phyloP scores from a whole-genome alignment of 2,113 vertebrate genomes.

The Tetraodon nigroviridis region DNA sequence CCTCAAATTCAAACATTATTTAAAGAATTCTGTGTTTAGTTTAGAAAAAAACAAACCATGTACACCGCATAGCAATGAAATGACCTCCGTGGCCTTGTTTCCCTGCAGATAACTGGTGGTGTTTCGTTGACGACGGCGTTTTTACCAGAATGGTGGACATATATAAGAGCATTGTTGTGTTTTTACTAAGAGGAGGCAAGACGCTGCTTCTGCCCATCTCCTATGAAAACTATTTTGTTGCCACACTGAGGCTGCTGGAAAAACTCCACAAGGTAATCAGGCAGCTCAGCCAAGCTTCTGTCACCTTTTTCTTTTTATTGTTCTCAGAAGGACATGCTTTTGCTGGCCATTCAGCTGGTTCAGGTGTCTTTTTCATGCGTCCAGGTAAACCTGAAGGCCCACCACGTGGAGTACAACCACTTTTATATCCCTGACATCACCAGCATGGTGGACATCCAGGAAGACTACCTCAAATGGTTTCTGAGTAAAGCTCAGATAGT shows the following conservation, averaged over 20 bases:
- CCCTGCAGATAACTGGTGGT: slow-evolving; percentile 97
- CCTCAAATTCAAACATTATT: too few relatives aligned
- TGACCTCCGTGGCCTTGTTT: neutral
- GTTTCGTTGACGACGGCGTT: slow-evolving; percentile 82
- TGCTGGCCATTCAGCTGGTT: slow-evolving; percentile 1
- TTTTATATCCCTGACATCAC: slow-evolving; percentile 97
- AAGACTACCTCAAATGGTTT: slow-evolving; percentile 99
- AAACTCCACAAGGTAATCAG: slow-evolving; percentile 89
- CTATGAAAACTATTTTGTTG: slow-evolving; percentile 88
- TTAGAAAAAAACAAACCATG: too few relatives aligned
- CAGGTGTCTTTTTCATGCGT: slow-evolving; percentile 18
- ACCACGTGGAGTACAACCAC: slow-evolving; percentile 86
- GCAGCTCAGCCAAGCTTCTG: neutral
- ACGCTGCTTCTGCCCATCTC: slow-evolving; percentile 84
- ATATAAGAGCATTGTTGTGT: slow-evolving; percentile 92
- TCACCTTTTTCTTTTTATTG: too few relatives aligned
- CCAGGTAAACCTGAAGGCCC: slow-evolving; percentile 91
- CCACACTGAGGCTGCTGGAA: slow-evolving; percentile 86
- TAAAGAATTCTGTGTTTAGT: too few relatives aligned
- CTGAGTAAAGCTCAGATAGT: slow-evolving; percentile 91
- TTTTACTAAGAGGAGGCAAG: slow-evolving; percentile 87
- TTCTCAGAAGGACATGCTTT: neutral
- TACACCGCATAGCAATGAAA: too few relatives aligned
- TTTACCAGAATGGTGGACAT: slow-evolving; percentile 91
- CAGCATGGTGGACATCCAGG: slow-evolving; percentile 92